Evolutionary conservation across 2,888 invertebrate genomes (phyloP), one percentile per base, ranked within the genome.

Genomic region (Callosobruchus maculatus): DNA sequence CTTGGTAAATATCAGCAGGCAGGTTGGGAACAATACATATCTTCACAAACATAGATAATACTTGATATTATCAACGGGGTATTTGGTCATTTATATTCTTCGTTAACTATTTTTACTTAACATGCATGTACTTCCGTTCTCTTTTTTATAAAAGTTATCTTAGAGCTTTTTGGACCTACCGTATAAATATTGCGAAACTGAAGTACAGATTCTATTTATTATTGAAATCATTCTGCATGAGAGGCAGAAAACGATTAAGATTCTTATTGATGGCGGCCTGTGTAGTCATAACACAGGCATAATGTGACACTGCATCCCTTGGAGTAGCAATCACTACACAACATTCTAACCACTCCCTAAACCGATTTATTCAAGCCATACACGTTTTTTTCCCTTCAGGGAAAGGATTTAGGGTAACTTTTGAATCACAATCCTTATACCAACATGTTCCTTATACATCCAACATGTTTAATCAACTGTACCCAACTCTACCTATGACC

Each of bases 1-100:
- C 94, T 95, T 93, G 95, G 95, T 95, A 95, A 95, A 94, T 95
- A 95, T 95, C 94, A 88, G 81, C 83, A 82, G 81, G 80, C 81
- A 82, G 83, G 83, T 83, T 83, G 49, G 13, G 49, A 26, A 49
- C 49, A 49, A 49, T 49, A 49, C 49, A 49, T 49, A 49, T 49
- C 49, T 26, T 7, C 26, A 26, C 49, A 49, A 4, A 13, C 49
- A 49, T 49, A 49, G 49, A 49, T 49, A 49, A 49, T 49, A 49
- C 13, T 13, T 49, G 49, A 49, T 49, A 49, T 49, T 49, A 49
- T 49, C 49, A 49, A 49, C 49, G 49, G 49, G 49, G 49, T 49
- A 49, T 49, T 49, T 49, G 49, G 4, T 18, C 49, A 49, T 49
- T 49, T 49, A 5, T 49, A 49, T 49, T 49, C 49, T 49, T 49